Conservation (phyloP, 2,113 vertebrate genomes). For the Notarius quadriscutis region DNA sequence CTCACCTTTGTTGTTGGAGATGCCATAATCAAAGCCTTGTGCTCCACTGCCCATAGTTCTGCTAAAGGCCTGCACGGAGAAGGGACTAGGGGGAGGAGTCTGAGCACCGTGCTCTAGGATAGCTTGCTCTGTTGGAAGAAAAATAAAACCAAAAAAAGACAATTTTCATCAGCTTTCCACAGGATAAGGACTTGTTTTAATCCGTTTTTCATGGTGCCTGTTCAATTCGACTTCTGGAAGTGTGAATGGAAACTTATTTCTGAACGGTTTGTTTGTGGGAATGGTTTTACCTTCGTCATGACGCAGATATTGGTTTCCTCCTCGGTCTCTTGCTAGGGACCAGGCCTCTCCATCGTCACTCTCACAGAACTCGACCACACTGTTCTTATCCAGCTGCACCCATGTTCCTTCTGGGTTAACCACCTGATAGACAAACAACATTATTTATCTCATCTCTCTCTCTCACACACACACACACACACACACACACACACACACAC, state of each 20-base stretch:
- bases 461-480: slow-evolving; percentile 28
- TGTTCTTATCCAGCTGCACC: slow-evolving; percentile 99
- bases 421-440: slow-evolving; percentile 85
- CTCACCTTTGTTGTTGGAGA: slow-evolving; percentile 96
- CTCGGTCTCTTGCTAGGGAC: slow-evolving; percentile 95
- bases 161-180: not conserved
- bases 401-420: slow-evolving; percentile 95
- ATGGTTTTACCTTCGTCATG: slow-evolving; percentile 92
- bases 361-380: slow-evolving; percentile 99
- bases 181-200: not conserved
- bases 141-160: not conserved
- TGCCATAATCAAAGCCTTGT: slow-evolving; percentile 95
- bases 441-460: slow-evolving; percentile 59
- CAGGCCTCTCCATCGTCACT: slow-evolving; percentile 98
- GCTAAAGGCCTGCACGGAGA: slow-evolving; percentile 93
- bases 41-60: slow-evolving; percentile 83
- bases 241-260: not conserved
- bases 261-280: not conserved
- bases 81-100: slow-evolving; percentile 95
- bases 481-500: slow-evolving; percentile 49
- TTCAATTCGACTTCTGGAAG: not conserved
- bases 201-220: not conserved
- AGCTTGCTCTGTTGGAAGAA: slow-evolving; percentile 82
- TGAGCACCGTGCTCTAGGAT: slow-evolving; percentile 89
- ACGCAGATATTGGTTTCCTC: slow-evolving; percentile 95